Conservation (phyloP, 2,888 invertebrate genomes). For the Trissolcus japonicus region DNA sequence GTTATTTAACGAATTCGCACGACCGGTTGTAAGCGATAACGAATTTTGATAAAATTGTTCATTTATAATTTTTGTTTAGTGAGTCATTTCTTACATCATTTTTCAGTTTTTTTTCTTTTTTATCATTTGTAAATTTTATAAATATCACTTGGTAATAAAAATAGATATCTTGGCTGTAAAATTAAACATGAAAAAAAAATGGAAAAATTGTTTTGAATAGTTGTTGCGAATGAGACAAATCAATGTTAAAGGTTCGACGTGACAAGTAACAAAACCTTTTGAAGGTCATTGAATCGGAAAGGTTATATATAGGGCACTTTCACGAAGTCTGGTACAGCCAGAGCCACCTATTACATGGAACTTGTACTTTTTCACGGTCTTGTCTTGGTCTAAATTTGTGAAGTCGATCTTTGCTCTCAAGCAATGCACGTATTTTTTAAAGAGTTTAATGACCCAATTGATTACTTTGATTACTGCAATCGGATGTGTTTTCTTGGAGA, state of each 20-base stretch:
- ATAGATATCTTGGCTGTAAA: too few relatives aligned
- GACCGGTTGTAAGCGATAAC: too few relatives aligned
- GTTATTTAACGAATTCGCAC: too few relatives aligned
- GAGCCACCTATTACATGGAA: slow-evolving; percentile 42
- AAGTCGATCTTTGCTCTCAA: neutral
- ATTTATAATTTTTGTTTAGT: too few relatives aligned
- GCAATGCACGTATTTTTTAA: neutral
- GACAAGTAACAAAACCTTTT: neutral
- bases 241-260: neutral
- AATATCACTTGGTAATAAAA: too few relatives aligned
- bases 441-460: neutral
- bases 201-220: too few relatives aligned
- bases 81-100: too few relatives aligned
- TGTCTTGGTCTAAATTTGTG: slow-evolving; percentile 24
- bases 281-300: slow-evolving; percentile 8
- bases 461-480: neutral
- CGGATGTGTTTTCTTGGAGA: neutral
- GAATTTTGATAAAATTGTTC: too few relatives aligned
- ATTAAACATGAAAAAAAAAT: too few relatives aligned
- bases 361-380: slow-evolving; percentile 21
- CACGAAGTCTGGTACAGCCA: slow-evolving; percentile 1
- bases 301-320: slow-evolving; percentile 2
- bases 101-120: too few relatives aligned
- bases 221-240: too few relatives aligned
- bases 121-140: too few relatives aligned